Conservation (phyloP, 2,888 invertebrate species). For the Nomada goodeniana region DNA sequence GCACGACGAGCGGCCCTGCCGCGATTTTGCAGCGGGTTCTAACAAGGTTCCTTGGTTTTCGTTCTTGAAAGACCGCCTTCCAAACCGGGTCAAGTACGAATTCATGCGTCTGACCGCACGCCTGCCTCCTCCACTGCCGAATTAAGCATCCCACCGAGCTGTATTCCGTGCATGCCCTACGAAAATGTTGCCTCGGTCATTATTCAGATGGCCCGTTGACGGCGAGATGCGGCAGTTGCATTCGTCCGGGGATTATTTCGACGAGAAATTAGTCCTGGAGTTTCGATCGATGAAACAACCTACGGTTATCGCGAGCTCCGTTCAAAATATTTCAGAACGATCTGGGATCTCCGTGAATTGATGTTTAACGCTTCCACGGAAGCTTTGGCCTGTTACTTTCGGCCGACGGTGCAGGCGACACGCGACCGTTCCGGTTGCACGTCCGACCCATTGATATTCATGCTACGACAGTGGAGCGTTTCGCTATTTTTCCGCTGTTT, state of each 20-base stretch:
- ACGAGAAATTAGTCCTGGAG: too few species aligned
- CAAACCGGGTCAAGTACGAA: slow-evolving; percentile 60
- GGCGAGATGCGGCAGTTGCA: too few species aligned
- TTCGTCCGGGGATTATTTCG: too few species aligned
- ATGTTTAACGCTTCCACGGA: neutral
- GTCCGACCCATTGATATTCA: slow-evolving; percentile 38
- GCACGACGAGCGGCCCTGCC: neutral
- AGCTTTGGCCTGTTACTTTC: neutral
- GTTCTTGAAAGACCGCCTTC: slow-evolving; percentile 23
- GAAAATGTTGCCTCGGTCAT: too few species aligned
- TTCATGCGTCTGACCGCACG: slow-evolving; percentile 49
- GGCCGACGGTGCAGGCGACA: slow-evolving; percentile 2
- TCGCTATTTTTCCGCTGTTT: neutral
- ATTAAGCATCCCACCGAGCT: slow-evolving; percentile 22
- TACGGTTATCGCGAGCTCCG: too few species aligned
- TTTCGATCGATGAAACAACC: too few species aligned
- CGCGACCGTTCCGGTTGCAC: slow-evolving; percentile 26
- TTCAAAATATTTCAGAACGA: neutral
- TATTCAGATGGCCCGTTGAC: too few species aligned
- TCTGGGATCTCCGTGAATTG: neutral
- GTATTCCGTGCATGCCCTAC: too few species aligned
- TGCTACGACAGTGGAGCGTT: slow-evolving; percentile 19
- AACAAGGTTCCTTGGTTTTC: slow-evolving; percentile 50
- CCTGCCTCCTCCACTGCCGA: slow-evolving; percentile 23
- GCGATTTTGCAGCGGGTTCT: slow-evolving; percentile 17